A percentile compares a stretch with the other conserved stretches of the same genome.
phyloP scores from a whole-genome alignment of 2,113 vertebrate genomes.

The Indicator maculatus region DNA sequence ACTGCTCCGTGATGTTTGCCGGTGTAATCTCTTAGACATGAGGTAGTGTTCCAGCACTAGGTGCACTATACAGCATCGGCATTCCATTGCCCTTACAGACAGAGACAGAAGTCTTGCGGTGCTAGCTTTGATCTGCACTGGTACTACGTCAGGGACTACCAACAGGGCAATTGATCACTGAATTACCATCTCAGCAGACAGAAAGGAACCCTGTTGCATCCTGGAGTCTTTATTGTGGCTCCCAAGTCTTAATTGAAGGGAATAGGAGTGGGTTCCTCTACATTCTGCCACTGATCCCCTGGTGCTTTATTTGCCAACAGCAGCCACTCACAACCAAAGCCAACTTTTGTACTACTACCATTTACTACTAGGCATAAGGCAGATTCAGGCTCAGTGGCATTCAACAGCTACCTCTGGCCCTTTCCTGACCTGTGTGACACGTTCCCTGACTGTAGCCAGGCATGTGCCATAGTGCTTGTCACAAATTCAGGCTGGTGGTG shows the following conservation, averaged over 20 bases:
- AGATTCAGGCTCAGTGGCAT: neutral
- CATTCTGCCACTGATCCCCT: neutral
- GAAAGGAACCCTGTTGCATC: neutral
- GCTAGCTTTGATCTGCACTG: neutral
- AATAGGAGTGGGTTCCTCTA: neutral
- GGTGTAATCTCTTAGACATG: neutral
- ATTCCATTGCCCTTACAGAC: neutral
- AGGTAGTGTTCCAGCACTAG: fast-evolving
- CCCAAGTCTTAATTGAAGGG: neutral
- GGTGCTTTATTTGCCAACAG: neutral
- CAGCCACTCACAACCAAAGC: neutral
- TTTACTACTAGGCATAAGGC: neutral
- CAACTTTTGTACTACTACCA: neutral
- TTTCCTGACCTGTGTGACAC: neutral
- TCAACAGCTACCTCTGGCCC: neutral
- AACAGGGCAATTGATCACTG: neutral
- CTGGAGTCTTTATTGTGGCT: neutral
- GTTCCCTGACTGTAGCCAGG: neutral
- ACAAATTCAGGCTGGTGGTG: neutral
- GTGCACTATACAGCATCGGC: fast-evolving
- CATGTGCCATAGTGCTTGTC: fast-evolving
- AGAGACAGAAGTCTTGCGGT: neutral
- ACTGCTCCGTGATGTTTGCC: neutral
- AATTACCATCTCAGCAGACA: neutral
- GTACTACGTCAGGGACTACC: neutral